Conservation (phyloP, 2,113 vertebrate genomes). For the Eira barbara region DNA sequence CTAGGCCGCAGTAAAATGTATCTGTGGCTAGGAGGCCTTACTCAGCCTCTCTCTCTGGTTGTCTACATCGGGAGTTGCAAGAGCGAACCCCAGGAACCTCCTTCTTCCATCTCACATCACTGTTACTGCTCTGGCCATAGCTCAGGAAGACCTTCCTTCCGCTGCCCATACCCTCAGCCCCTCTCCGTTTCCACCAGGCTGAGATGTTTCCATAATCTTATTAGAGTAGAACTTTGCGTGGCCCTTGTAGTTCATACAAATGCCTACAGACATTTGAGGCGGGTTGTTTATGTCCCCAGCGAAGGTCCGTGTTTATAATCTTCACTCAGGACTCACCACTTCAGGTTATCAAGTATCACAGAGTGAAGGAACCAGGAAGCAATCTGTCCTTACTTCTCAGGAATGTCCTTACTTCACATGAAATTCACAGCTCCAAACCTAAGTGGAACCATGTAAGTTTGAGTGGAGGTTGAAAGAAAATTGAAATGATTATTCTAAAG, state of each 20-base stretch:
- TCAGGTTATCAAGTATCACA: background rate
- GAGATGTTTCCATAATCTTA: background rate
- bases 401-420: background rate
- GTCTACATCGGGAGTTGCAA: rapidly evolving
- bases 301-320: background rate
- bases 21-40: background rate
- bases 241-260: background rate
- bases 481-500: background rate
- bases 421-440: background rate
- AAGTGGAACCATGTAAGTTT: background rate
- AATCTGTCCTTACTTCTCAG: background rate
- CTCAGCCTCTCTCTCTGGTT: background rate
- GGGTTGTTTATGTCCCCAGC: background rate
- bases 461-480: background rate
- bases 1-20: background rate
- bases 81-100: background rate
- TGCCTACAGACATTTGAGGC: background rate
- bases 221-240: background rate
- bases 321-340: background rate
- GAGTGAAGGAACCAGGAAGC: background rate
- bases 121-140: background rate
- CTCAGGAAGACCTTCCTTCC: background rate
- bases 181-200: background rate
- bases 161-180: background rate
- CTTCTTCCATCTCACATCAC: rapidly evolving